Conservation (phyloP, 2,113 vertebrate genomes). For the Cercocebus atys region DNA sequence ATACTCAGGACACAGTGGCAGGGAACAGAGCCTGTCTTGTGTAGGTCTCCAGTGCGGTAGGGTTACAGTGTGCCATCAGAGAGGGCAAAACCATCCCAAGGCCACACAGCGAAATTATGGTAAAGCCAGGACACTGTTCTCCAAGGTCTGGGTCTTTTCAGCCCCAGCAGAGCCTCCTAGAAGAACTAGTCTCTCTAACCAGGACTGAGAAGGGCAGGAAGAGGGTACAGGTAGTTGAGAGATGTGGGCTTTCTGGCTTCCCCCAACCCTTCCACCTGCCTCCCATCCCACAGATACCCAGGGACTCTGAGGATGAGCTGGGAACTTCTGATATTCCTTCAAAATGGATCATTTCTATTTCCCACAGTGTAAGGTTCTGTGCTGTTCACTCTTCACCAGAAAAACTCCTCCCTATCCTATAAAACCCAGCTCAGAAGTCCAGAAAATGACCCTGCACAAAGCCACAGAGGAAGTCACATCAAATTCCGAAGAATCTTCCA, state of each 20-base stretch:
- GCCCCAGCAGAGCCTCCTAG: background rate
- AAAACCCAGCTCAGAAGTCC: slow-evolving; percentile 55
- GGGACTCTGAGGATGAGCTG: background rate
- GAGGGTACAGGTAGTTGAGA: background rate
- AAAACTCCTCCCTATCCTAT: slow-evolving; percentile 29
- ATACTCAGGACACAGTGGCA: background rate
- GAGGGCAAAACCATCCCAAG: background rate
- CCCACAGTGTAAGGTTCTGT: slow-evolving; percentile 19
- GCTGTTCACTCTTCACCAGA: slow-evolving; percentile 45
- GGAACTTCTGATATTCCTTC: slow-evolving; percentile 48
- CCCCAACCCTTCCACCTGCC: background rate
- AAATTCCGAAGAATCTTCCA: slow-evolving; percentile 62
- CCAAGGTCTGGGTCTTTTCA: background rate
- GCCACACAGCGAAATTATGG: background rate
- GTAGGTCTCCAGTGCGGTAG: background rate
- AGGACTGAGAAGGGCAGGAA: background rate
- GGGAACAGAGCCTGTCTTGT: background rate
- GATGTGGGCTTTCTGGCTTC: background rate
- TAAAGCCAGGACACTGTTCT: background rate
- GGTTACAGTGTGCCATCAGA: background rate
- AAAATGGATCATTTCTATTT: background rate
- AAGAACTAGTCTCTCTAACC: background rate
- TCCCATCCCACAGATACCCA: background rate
- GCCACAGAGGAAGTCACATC: slow-evolving; percentile 62
- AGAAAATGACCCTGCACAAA: slow-evolving; percentile 70